Base-by-base conservation (phyloP, 2,888 invertebrate genomes). In the Onthophagus sagittarius region DNA sequence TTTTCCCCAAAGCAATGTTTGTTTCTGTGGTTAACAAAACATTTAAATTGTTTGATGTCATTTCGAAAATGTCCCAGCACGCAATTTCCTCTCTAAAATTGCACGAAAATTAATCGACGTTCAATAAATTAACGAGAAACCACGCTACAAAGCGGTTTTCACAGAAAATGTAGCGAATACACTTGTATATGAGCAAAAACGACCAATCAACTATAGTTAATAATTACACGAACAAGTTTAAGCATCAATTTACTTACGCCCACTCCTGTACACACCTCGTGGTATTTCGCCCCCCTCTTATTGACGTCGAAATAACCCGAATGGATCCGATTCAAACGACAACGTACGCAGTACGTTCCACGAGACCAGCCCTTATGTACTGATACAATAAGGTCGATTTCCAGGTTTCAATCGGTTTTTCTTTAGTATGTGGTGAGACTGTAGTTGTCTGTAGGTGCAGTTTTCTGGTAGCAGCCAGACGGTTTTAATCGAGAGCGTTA, bases 341-440 rank as follows among this genome's bases (percentile, higher is more conserved):
- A 71, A 63, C 71, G 67, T 70, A 75, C 62, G 71, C 72, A 67
- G 71, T 70, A 75, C 71, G 72, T 75, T 76, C 76, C 76, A 76
- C 76, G 75, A 78, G 75, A 76, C 75, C 77, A 75, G 74, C 71
- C 77, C 74, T 73, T 75, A 78, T 74, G 74, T 67, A 74, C 70
- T 63, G 71, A 73, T 71, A 65, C 73, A 72, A 72, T 76, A 75
- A 74, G 76, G 76, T 74, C 76, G 76, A 69, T 74, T 71, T 71
- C 72, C 72, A 77, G 73, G 76, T 69, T 73, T 73, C 75, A 71
- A 71, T 33, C 13, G 71, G 62, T 62, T n/a, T 15, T 23, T 7
- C 67, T 53, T 11, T 31, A 7, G 31, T 67, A 4, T 67, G 6
- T 15, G 23, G 5, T 15, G 5, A n/a, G 73, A 72, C 75, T 76